Conservation (phyloP, 1,140 invertebrate genomes). For the Aphis gossypii region DNA sequence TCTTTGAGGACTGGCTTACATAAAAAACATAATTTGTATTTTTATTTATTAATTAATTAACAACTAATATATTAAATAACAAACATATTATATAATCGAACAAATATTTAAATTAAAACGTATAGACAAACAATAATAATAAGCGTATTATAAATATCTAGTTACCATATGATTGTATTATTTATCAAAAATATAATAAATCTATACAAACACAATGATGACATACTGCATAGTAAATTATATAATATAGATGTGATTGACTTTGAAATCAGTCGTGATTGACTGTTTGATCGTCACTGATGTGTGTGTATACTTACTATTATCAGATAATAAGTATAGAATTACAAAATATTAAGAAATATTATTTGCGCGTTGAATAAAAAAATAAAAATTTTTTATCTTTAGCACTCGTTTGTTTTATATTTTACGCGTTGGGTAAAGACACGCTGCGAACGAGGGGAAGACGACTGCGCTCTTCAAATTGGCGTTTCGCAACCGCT, state of each 20-base stretch:
- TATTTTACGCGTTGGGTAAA: neutral
- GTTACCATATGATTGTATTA: too few species aligned
- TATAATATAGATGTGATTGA: neutral
- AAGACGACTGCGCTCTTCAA: neutral
- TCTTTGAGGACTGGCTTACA: too few species aligned
- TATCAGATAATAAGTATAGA: neutral
- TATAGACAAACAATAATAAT: neutral
- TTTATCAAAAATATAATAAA: too few species aligned
- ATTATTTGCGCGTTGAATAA: neutral
- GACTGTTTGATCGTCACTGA: neutral
- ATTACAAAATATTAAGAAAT: neutral
- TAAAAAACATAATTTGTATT: too few species aligned
- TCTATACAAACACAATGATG: too few species aligned
- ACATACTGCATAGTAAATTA: too few species aligned
- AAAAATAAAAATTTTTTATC: neutral
- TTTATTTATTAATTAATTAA: too few species aligned
- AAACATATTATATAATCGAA: too few species aligned
- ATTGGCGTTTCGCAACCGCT: neutral
- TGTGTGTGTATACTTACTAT: neutral
- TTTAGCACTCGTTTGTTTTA: neutral
- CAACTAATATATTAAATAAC: too few species aligned
- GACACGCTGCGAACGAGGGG: neutral
- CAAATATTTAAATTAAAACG: neutral
- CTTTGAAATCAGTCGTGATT: neutral
- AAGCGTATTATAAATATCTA: neutral